A percentile compares a stretch with the other conserved stretches of the same genome.
Evolutionary conservation across 1,140 invertebrate genomes (phyloP).

Genomic region (Papilio polyxenes): DNA sequence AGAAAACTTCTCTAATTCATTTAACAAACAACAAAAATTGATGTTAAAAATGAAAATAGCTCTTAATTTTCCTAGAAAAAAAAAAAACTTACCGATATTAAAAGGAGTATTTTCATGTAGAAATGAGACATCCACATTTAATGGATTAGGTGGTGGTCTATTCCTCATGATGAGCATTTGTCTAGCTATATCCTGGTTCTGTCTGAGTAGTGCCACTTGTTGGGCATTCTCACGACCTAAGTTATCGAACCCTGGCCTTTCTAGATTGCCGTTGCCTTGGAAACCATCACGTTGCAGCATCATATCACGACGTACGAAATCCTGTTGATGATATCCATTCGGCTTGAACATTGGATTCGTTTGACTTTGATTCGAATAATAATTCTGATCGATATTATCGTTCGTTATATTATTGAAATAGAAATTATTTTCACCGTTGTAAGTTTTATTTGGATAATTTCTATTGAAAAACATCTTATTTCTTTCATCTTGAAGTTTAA

Average conservation of each 20-base stretch:
- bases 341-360: constrained; percentile 61
- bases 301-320: constrained; percentile 67
- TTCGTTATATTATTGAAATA: constrained; percentile 60
- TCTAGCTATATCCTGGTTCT: constrained; percentile 68
- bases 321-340: constrained; percentile 70
- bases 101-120: constrained; percentile 71
- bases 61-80: no score
- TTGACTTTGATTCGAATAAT: constrained; percentile 60
- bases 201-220: constrained; percentile 61
- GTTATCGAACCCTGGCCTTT: constrained; percentile 61
- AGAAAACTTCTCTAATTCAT: no score
- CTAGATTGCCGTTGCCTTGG: constrained; percentile 57
- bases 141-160: constrained; percentile 67
- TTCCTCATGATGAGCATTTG: constrained; percentile 74
- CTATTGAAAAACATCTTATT: constrained; percentile 65
- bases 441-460: constrained; percentile 62
- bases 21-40: no score
- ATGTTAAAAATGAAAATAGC: no score
- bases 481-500: constrained; percentile 64
- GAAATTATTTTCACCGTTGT: constrained; percentile 58
- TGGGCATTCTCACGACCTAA: constrained; percentile 58
- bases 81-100: constrained; percentile 65
- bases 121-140: constrained; percentile 74
- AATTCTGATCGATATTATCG: constrained; percentile 61
- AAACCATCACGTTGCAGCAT: constrained; percentile 59